Evolutionary conservation across 1,140 invertebrate genomes (phyloP).

Genomic region (Drosophila tropicalis): DNA sequence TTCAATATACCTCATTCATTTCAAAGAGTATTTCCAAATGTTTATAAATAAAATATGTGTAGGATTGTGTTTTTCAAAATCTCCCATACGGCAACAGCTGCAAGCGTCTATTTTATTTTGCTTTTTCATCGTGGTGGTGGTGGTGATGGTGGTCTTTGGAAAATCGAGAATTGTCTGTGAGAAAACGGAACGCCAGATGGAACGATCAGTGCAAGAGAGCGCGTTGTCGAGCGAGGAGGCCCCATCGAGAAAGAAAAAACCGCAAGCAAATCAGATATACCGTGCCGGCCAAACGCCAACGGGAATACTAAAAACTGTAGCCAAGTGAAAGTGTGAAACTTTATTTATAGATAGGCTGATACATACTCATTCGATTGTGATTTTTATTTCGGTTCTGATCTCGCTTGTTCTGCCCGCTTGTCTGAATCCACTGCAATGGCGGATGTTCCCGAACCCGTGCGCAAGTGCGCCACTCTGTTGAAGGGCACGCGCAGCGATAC

Average conservation of each 20-base stretch:
- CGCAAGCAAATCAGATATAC: slow-evolving; percentile 12
- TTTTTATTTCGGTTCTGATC: background rate
- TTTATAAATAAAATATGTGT: slow-evolving; percentile 70
- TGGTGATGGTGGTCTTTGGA: slow-evolving; percentile 47
- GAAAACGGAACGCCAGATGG: slow-evolving; percentile 32
- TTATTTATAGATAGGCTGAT: slow-evolving; percentile 65
- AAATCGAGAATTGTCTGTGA: slow-evolving; percentile 48
- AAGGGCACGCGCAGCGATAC: slow-evolving; percentile 92
- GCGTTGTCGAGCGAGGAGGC: slow-evolving; percentile 70
- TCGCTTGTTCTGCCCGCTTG: background rate
- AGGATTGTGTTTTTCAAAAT: slow-evolving; percentile 59
- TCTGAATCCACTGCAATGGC: slow-evolving; percentile 63
- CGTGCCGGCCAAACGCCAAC: slow-evolving; percentile 37
- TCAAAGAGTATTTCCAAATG: slow-evolving; percentile 6
- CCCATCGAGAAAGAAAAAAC: slow-evolving; percentile 15
- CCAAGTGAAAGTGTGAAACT: slow-evolving; percentile 74
- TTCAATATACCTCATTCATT: background rate
- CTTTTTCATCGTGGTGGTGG: background rate
- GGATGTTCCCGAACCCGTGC: slow-evolving; percentile 89
- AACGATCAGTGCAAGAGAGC: slow-evolving; percentile 75
- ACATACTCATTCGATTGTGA: slow-evolving; percentile 3
- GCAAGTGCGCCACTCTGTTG: slow-evolving; percentile 91
- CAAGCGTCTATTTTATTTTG: slow-evolving; percentile 22
- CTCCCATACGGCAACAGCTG: slow-evolving; percentile 64
- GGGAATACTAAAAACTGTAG: slow-evolving; percentile 58